Evolutionary conservation across 1,140 invertebrate genomes (phyloP).

Genomic region (Camponotus floridanus): DNA sequence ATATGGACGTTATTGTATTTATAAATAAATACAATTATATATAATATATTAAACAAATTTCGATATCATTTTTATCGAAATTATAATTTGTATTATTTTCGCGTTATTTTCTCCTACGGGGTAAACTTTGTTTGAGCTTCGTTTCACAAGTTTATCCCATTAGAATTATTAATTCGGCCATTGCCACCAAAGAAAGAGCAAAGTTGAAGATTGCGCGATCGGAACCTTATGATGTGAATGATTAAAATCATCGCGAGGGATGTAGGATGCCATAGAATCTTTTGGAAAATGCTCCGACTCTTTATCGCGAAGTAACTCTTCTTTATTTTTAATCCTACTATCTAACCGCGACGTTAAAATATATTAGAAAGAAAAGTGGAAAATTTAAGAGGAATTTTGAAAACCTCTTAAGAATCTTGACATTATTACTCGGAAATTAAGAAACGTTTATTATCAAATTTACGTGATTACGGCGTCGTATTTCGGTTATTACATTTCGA

Average conservation of each 20-base stretch:
- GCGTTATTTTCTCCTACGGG: not conserved
- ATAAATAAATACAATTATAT: too few relatives aligned
- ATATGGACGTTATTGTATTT: too few relatives aligned
- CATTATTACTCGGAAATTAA: slow-evolving; percentile 27
- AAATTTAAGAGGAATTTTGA: not conserved
- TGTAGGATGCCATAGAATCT: too few relatives aligned
- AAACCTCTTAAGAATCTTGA: not conserved
- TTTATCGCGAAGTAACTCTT: slow-evolving; percentile 1
- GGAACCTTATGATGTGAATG: slow-evolving; percentile 56
- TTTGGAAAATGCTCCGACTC: not conserved
- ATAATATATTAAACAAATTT: too few relatives aligned
- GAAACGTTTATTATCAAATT: not conserved
- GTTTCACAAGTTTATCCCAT: slow-evolving; percentile 26
- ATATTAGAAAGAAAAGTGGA: not conserved
- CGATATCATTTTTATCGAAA: too few relatives aligned
- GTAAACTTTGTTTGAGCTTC: not conserved
- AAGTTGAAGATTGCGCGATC: slow-evolving; percentile 37
- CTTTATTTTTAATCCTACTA: slow-evolving; percentile 45
- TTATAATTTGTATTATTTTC: not conserved
- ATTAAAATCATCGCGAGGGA: slow-evolving; percentile 31
- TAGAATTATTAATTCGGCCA: slow-evolving; percentile 71
- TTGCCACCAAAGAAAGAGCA: slow-evolving; percentile 61
- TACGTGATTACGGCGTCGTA: not conserved
- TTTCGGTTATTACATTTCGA: too few relatives aligned
- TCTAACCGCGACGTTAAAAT: not conserved